Evolutionary conservation across 2,888 invertebrate species (phyloP).

Genomic region (Ophioninae sp.): DNA sequence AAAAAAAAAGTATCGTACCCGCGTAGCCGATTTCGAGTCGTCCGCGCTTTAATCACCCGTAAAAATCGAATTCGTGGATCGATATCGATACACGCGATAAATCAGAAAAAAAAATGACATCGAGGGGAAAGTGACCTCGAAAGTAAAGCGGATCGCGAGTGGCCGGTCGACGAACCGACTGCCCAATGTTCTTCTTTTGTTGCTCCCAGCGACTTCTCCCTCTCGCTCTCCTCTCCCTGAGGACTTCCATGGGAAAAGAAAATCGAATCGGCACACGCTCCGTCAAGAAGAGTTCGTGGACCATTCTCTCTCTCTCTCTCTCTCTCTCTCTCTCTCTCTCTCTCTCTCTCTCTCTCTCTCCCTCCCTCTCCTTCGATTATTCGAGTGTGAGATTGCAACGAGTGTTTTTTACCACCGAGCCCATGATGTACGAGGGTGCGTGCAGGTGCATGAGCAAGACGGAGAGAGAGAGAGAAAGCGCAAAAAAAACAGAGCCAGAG

Average conservation of each 20-base stretch:
- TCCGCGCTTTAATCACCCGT: slow-evolving; percentile 31
- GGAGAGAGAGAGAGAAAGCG: slow-evolving; percentile 18
- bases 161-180: slow-evolving; percentile 63
- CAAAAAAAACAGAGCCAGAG: not conserved
- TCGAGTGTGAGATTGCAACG: slow-evolving; percentile 27
- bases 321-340: slow-evolving; percentile 15
- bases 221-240: slow-evolving; percentile 1
- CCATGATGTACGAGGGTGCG: slow-evolving; percentile 51
- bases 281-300: slow-evolving; percentile 57
- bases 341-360: slow-evolving; percentile 1
- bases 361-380: not conserved
- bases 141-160: slow-evolving; percentile 64
- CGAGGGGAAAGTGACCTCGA: slow-evolving; percentile 66
- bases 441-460: slow-evolving; percentile 55
- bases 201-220: slow-evolving; percentile 39
- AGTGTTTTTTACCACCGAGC: slow-evolving; percentile 35
- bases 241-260: slow-evolving; percentile 61
- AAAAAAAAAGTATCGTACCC: no score
- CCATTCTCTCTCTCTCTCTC: slow-evolving; percentile 31
- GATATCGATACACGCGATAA: slow-evolving; percentile 54
- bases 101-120: slow-evolving; percentile 42
- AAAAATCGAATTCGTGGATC: slow-evolving; percentile 42
- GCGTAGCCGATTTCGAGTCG: not conserved
- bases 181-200: slow-evolving; percentile 58
- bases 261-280: slow-evolving; percentile 49